A percentile compares a stretch with the other conserved stretches of the same genome.
Conservation (phyloP, 2,888 invertebrate genomes). For the Epistrophella euchroma region DNA sequence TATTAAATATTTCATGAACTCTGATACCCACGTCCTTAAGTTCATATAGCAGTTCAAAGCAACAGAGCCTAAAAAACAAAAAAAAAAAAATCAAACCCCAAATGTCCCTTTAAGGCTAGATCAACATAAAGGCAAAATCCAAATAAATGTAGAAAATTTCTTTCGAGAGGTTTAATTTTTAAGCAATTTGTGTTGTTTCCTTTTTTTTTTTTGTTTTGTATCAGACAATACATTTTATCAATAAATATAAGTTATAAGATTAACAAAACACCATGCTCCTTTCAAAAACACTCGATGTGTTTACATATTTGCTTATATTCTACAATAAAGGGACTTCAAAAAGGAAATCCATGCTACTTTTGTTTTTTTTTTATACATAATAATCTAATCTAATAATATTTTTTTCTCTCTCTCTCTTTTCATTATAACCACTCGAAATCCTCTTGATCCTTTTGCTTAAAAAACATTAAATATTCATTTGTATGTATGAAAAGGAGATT, state of each 20-base stretch:
- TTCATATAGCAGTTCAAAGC: slow-evolving; percentile 3
- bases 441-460: slow-evolving; percentile 7
- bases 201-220: slow-evolving; percentile 19
- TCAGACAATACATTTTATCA: slow-evolving; percentile 47
- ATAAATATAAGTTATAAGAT: slow-evolving; percentile 51
- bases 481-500: slow-evolving; percentile 34
- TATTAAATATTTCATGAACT: slow-evolving; percentile 39
- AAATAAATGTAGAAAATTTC: slow-evolving; percentile 23
- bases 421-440: slow-evolving; percentile 1
- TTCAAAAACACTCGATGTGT: slow-evolving; percentile 29
- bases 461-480: slow-evolving; percentile 35
- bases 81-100: background rate
- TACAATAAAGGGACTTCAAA: slow-evolving; percentile 64
- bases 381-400: slow-evolving; percentile 57
- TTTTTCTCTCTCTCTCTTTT: slow-evolving; percentile 22
- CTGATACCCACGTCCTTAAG: slow-evolving; percentile 1
- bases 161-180: slow-evolving; percentile 11
- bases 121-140: background rate
- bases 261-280: slow-evolving; percentile 44
- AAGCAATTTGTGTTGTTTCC: slow-evolving; percentile 54
- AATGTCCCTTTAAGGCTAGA: slow-evolving; percentile 13
- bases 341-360: slow-evolving; percentile 59
- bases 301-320: slow-evolving; percentile 28
- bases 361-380: background rate
- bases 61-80: slow-evolving; percentile 12